Evolutionary conservation across 2,888 invertebrate genomes (phyloP).

Genomic region (Chydorus sphaericus): DNA sequence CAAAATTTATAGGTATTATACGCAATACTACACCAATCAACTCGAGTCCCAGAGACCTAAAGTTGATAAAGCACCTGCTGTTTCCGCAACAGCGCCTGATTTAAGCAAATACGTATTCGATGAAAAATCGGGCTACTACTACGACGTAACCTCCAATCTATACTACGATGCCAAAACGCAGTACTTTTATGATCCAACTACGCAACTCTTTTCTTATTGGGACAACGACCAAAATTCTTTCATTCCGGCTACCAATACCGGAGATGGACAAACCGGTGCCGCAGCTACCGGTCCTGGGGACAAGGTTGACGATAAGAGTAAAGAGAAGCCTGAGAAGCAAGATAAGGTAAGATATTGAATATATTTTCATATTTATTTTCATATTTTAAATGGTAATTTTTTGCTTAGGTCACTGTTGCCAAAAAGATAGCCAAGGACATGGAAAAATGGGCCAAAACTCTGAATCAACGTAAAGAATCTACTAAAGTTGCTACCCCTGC

Average conservation of each 20-base stretch:
- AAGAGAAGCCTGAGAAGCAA: slow-evolving; percentile 50
- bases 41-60: slow-evolving; percentile 16
- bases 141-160: slow-evolving; percentile 78
- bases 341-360: slow-evolving; percentile 93
- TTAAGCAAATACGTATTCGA: slow-evolving; percentile 84
- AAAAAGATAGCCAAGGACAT: slow-evolving; percentile 40
- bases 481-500: slow-evolving; percentile 34
- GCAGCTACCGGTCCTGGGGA: slow-evolving; percentile 15
- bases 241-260: slow-evolving; percentile 28
- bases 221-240: slow-evolving; percentile 43
- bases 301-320: slow-evolving; percentile 48
- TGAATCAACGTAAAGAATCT: slow-evolving; percentile 86
- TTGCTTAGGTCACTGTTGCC: background rate
- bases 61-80: too few species aligned
- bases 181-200: slow-evolving; percentile 88
- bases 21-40: slow-evolving; percentile 11
- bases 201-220: slow-evolving; percentile 89
- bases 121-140: slow-evolving; percentile 88
- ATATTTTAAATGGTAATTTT: background rate
- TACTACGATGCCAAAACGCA: slow-evolving; percentile 93
- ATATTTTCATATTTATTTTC: background rate
- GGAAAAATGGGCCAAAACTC: slow-evolving; percentile 90
- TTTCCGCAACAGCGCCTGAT: slow-evolving; percentile 50
- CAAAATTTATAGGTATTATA: slow-evolving; percentile 4
- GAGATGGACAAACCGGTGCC: background rate